A percentile compares a stretch with the other conserved stretches of the same genome.
Conservation (phyloP, 2,113 vertebrate genomes). For the Psophia crepitans region DNA sequence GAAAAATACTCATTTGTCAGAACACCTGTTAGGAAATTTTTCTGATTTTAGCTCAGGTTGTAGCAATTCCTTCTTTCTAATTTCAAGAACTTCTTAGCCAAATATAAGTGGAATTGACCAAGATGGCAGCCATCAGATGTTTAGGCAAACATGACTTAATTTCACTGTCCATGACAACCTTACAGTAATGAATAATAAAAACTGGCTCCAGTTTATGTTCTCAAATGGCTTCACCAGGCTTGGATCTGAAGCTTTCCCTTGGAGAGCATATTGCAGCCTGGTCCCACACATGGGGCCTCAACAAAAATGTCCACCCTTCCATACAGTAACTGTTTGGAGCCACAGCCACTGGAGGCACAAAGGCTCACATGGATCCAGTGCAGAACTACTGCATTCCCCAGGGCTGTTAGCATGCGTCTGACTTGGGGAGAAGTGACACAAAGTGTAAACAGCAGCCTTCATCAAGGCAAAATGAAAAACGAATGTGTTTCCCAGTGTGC, state of each 20-base stretch:
- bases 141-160: neutral
- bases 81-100: neutral
- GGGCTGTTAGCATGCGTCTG: neutral
- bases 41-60: neutral
- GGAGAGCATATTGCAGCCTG: neutral
- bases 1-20: neutral
- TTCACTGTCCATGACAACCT: neutral
- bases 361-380: neutral
- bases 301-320: neutral
- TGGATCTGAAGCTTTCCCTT: neutral
- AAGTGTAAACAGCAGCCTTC: constrained; percentile 3
- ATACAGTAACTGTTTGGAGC: neutral
- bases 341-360: neutral
- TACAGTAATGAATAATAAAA: neutral
- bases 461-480: neutral
- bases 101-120: neutral
- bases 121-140: neutral
- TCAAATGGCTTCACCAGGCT: neutral
- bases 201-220: fast-evolving
- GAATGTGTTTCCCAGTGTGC: neutral
- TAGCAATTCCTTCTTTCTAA: neutral
- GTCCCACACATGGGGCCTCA: fast-evolving
- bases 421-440: neutral
- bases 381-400: neutral
- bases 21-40: neutral